These are phyloP conservation scores for Hemithea aestivaria DNA, from an alignment of 2,888 invertebrate species.

Conservation along the genomic window DNA sequence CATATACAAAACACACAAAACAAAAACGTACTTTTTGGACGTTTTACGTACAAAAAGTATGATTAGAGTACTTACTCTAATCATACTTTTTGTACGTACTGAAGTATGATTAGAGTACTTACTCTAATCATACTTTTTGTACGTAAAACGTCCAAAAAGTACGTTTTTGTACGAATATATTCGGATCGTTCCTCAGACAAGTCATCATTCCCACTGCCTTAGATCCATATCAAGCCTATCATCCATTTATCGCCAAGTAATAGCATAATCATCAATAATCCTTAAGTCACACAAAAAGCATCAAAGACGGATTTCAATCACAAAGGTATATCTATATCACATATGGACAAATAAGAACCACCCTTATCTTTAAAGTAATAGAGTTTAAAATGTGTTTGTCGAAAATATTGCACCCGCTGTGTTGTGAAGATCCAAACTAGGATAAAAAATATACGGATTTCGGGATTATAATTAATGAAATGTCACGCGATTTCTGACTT, in stretches of 20 bases:
- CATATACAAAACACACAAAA: no score
- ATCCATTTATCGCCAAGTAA: constrained; percentile 53
- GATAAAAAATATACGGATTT: constrained; percentile 48
- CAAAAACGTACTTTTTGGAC: no score
- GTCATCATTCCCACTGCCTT: no score
- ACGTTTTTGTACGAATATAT: no score
- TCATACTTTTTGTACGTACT: no score
- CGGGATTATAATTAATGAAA: constrained; percentile 67
- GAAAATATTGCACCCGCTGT: constrained; percentile 51
- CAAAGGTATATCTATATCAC: constrained; percentile 23
- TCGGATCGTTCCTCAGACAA: no score
- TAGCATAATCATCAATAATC: constrained; percentile 72
- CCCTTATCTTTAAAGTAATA: constrained; percentile 1
- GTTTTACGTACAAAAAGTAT: no score
- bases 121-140: no score
- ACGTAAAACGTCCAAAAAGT: no score
- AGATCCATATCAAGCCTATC: constrained; percentile 14
- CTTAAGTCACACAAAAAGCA: constrained; percentile 56
- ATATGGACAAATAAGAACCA: constrained; percentile 16
- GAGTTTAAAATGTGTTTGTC: constrained; percentile 14
- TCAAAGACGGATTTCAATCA: constrained; percentile 49
- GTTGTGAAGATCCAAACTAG: constrained; percentile 48
- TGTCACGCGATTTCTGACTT: constrained; percentile 50
- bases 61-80: no score
- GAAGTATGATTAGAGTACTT: no score